Conservation (phyloP, 2,113 vertebrate species). For the Chaetura pelagica region DNA sequence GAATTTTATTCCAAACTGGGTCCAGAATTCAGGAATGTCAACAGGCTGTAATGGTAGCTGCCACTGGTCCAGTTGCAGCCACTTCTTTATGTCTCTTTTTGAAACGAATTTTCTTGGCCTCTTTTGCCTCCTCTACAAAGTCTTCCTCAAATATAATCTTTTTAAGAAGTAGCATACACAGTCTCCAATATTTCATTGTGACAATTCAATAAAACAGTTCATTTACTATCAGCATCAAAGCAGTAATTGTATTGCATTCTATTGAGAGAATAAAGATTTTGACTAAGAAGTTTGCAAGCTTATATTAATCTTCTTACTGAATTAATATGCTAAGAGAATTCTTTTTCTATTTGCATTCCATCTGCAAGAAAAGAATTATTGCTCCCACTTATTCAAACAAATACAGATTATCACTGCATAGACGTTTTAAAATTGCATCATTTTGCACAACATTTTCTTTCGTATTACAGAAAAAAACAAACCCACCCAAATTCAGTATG, state of each 20-base stretch:
- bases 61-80: background rate
- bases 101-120: background rate
- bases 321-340: constrained; percentile 28
- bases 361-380: constrained; percentile 19
- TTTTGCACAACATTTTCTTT: background rate
- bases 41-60: background rate
- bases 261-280: constrained; percentile 39
- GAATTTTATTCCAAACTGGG: background rate
- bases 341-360: background rate
- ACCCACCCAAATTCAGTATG: background rate
- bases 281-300: constrained; percentile 32
- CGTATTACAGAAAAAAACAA: background rate
- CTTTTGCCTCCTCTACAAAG: background rate
- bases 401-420: background rate
- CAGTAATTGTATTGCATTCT: constrained; percentile 21
- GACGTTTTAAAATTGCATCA: background rate
- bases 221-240: constrained; percentile 15
- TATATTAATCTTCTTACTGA: constrained; percentile 59
- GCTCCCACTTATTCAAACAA: background rate
- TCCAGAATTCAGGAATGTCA: background rate
- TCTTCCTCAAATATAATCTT: background rate
- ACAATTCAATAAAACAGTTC: constrained; percentile 26
- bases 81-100: background rate
- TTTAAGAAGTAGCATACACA: background rate
- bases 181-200: background rate